Conservation (phyloP, 1,140 invertebrate species). For the Zaprionus camerounensis region DNA sequence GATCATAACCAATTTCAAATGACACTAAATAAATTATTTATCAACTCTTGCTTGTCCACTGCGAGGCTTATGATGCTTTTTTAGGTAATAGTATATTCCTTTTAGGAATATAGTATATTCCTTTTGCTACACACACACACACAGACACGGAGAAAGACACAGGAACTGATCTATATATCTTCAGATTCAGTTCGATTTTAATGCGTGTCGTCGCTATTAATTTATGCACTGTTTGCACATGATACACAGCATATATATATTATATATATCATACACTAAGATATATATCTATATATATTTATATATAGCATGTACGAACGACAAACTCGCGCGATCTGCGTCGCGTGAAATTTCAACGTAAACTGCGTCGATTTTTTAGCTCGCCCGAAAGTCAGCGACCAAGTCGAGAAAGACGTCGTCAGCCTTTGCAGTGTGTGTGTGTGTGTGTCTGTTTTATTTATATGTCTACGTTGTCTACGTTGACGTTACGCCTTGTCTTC, state of each 20-base stretch:
- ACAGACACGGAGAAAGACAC: background rate
- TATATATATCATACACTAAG: background rate
- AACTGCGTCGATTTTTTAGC: constrained; percentile 65
- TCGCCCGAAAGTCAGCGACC: constrained; percentile 47
- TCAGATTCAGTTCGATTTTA: background rate
- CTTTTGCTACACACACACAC: constrained; percentile 8
- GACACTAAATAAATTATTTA: too few species aligned
- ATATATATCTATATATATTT: constrained; percentile 11
- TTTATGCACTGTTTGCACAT: constrained; percentile 1
- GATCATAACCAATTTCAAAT: too few species aligned
- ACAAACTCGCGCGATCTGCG: constrained; percentile 60
- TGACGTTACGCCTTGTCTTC: constrained; percentile 3
- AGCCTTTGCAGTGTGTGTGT: background rate
- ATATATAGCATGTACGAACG: background rate
- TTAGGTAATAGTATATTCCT: background rate
- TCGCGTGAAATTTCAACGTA: constrained; percentile 72
- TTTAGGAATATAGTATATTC: background rate
- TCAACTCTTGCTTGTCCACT: background rate
- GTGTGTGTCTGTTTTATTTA: constrained; percentile 61
- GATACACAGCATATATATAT: constrained; percentile 3
- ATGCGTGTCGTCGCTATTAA: background rate
- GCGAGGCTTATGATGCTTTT: background rate
- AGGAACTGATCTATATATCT: background rate
- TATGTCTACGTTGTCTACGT: constrained; percentile 51
- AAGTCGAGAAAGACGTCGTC: constrained; percentile 19